Evolutionary conservation across 2,797 vertebrate genomes (phyloP).

Genomic region (Paguma larvata): DNA sequence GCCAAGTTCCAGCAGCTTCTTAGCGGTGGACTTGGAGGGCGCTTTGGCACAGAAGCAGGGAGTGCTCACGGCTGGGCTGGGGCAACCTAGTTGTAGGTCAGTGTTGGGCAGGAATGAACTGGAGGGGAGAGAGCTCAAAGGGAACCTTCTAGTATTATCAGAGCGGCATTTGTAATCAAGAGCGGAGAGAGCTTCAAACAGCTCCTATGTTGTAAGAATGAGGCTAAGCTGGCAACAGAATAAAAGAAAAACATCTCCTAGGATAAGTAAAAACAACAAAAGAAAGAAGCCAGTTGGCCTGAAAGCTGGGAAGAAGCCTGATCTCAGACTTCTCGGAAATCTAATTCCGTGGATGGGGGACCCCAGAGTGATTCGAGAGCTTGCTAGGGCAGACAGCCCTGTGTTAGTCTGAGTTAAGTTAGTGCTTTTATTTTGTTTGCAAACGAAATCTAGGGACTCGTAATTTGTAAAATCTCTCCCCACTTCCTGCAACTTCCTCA

Average conservation of each 20-base stretch:
- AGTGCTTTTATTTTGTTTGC: neutral
- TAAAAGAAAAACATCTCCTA: neutral
- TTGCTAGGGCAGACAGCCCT: neutral
- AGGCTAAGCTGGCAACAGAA: neutral
- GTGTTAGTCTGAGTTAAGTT: neutral
- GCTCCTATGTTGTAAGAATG: neutral
- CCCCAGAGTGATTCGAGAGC: neutral
- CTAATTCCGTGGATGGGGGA: neutral
- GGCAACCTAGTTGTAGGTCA: no score
- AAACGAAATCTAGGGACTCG: neutral
- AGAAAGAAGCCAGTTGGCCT: neutral
- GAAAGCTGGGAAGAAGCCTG: neutral
- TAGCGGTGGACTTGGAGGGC: no score
- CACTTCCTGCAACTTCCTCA: neutral
- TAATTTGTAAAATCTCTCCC: neutral
- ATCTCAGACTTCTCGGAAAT: conserved; percentile 15
- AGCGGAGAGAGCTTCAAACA: neutral
- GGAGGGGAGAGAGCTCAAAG: neutral
- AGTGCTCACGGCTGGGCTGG: neutral
- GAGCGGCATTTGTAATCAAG: neutral
- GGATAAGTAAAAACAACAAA: neutral
- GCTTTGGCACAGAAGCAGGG: neutral
- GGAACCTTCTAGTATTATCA: neutral
- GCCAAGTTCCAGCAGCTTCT: neutral
- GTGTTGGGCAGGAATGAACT: neutral